phyloP scores from a whole-genome alignment of 2,113 vertebrate species.

The Sinocyclocheilus anshuiensis region DNA sequence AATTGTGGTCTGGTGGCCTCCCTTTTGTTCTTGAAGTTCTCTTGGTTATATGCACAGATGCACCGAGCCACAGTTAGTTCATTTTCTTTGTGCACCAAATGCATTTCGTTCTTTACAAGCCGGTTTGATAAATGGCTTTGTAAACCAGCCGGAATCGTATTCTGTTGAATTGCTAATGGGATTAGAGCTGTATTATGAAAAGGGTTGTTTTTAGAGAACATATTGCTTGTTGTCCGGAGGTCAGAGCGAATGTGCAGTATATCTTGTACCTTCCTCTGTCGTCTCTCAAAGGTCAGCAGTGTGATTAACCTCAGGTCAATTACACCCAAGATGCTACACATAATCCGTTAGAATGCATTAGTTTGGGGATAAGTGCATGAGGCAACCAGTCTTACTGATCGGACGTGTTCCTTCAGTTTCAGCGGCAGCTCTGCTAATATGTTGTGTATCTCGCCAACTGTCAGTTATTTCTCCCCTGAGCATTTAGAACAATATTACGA shows the following conservation, averaged over 20 bases:
- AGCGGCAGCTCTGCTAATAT: conserved; percentile 21
- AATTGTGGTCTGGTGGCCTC: not conserved
- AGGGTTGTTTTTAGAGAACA: conserved; percentile 34
- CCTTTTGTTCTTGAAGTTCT: not conserved
- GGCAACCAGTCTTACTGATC: not conserved
- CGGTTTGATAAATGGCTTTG: conserved; percentile 23
- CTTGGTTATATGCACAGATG: conserved; percentile 19
- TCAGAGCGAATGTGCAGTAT: conserved; percentile 20
- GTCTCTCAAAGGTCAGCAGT: conserved; percentile 15
- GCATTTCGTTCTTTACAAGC: not conserved
- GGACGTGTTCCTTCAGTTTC: conserved; percentile 7
- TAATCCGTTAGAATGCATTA: conserved; percentile 23
- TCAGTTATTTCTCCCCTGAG: conserved; percentile 44
- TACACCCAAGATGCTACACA: conserved; percentile 19
- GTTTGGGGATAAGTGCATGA: conserved; percentile 23
- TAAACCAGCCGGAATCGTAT: conserved; percentile 1
- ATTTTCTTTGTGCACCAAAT: conserved; percentile 14
- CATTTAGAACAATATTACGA: conserved; percentile 18
- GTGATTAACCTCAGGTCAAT: conserved; percentile 44
- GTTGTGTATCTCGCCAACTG: conserved; percentile 9
- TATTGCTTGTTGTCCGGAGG: conserved; percentile 37
- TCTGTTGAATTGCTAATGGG: conserved; percentile 25
- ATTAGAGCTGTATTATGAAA: conserved; percentile 17
- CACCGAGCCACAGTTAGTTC: not conserved
- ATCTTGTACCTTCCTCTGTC: conserved; percentile 10